A percentile compares a stretch with the other conserved stretches of the same genome.
phyloP scores from a whole-genome alignment of 2,888 invertebrate species.

The Cactoblastis cactorum region DNA sequence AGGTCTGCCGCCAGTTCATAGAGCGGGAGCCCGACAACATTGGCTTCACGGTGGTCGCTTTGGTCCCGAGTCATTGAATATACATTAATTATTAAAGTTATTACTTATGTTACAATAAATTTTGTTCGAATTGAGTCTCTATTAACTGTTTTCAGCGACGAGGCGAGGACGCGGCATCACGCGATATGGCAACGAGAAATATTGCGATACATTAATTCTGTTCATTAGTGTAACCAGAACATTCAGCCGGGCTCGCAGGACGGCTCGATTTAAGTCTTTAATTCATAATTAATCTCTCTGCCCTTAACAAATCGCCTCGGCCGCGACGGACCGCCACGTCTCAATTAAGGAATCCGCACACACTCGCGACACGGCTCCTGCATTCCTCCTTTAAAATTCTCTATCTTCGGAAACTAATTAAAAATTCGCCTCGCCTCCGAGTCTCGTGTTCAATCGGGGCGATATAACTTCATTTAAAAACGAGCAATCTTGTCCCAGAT shows the following conservation, averaged over 20 bases:
- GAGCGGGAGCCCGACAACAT: slow-evolving; percentile 90
- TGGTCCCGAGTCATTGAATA: slow-evolving; percentile 75
- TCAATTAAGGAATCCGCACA: slow-evolving; percentile 72
- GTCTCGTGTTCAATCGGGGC: slow-evolving; percentile 71
- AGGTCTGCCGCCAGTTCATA: slow-evolving; percentile 91
- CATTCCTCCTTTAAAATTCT: slow-evolving; percentile 73
- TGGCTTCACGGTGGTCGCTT: slow-evolving; percentile 92
- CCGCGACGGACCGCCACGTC: slow-evolving; percentile 57
- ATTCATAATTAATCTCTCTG: slow-evolving; percentile 63
- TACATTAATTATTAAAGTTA: slow-evolving; percentile 16
- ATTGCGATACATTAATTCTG: slow-evolving; percentile 57
- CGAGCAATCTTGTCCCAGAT: slow-evolving; percentile 77
- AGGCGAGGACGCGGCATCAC: slow-evolving; percentile 33
- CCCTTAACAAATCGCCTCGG: slow-evolving; percentile 62
- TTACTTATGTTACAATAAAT: slow-evolving; percentile 14
- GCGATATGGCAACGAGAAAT: slow-evolving; percentile 54
- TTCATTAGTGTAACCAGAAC: slow-evolving; percentile 53
- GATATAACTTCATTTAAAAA: slow-evolving; percentile 80
- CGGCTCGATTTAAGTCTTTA: slow-evolving; percentile 53
- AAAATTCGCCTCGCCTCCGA: slow-evolving; percentile 75
- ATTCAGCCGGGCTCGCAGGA: slow-evolving; percentile 37
- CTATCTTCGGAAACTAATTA: slow-evolving; percentile 79
- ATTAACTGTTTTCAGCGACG: slow-evolving; percentile 1
- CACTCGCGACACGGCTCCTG: slow-evolving; percentile 63
- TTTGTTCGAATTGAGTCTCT: slow-evolving; percentile 10